Evolutionary conservation across 1,140 invertebrate genomes (phyloP).

Genomic region (Saccostrea echinata): DNA sequence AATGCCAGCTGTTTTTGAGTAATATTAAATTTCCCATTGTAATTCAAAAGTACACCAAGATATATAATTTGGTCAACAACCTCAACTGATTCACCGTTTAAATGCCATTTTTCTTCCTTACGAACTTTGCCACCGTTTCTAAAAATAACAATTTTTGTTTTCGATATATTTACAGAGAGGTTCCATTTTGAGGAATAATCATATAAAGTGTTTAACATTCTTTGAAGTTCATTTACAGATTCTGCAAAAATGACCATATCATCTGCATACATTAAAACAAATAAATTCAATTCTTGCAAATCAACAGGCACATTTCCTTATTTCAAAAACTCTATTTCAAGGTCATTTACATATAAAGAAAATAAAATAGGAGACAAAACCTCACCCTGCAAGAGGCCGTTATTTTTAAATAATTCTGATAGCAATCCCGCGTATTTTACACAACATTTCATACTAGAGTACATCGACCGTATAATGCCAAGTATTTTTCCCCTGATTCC

Average conservation of each 20-base stretch:
- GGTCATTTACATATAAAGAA: neutral
- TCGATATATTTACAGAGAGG: constrained; percentile 23
- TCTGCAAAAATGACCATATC: neutral
- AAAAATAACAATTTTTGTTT: constrained; percentile 49
- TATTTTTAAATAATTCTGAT: no score
- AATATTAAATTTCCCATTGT: constrained; percentile 45
- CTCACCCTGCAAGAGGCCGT: neutral
- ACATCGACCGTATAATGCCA: no score
- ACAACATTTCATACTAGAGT: no score
- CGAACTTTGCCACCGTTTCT: neutral
- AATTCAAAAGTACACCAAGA: constrained; percentile 49
- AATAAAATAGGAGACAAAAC: neutral
- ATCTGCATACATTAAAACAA: constrained; percentile 5
- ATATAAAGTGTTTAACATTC: neutral
- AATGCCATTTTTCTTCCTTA: constrained; percentile 36
- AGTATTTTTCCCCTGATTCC: neutral
- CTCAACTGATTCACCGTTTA: constrained; percentile 43
- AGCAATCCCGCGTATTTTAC: no score
- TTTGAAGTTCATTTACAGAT: neutral
- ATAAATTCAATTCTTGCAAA: neutral
- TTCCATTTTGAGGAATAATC: constrained; percentile 19
- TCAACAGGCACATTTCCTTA: neutral
- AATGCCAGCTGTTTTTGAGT: constrained; percentile 26
- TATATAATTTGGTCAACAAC: constrained; percentile 51
- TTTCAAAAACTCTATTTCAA: neutral